A percentile compares a stretch with the other conserved stretches of the same genome.
These are phyloP conservation scores for Porites lutea DNA, from an alignment of 64 coral and sea anemone genomes.

Conservation along the genomic window DNA sequence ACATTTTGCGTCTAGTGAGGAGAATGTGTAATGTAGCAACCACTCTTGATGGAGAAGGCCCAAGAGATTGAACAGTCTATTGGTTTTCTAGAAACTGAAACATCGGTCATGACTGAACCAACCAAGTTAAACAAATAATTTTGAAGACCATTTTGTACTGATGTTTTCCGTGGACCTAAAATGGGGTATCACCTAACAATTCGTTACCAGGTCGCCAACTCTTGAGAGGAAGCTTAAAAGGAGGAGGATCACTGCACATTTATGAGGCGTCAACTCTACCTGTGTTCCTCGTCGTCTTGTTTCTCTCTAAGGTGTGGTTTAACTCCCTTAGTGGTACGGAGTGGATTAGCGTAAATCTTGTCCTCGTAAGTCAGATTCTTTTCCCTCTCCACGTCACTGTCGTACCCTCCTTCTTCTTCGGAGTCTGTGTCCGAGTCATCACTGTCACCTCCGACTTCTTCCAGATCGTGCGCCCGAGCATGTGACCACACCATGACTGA, in stretches of 20 bases:
- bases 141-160: too few relatives aligned
- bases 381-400: slow-evolving; percentile 92
- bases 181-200: too few relatives aligned
- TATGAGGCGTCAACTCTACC: not conserved
- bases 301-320: slow-evolving; percentile 89
- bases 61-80: too few relatives aligned
- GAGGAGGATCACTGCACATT: too few relatives aligned
- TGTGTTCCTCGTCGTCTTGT: slow-evolving; percentile 74
- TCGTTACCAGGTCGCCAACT: too few relatives aligned
- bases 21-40: not conserved
- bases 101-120: too few relatives aligned
- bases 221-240: too few relatives aligned
- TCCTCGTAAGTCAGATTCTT: slow-evolving; percentile 95
- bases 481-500: slow-evolving; percentile 98
- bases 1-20: not conserved
- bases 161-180: too few relatives aligned
- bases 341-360: slow-evolving; percentile 96
- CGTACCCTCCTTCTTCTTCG: slow-evolving; percentile 96
- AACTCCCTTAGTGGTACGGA: slow-evolving; percentile 89
- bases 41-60: not conserved
- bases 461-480: slow-evolving; percentile 49
- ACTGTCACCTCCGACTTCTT: slow-evolving; percentile 82
- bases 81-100: too few relatives aligned
- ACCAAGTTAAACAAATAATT: too few relatives aligned
- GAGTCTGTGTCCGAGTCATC: slow-evolving; percentile 98